Percentiles rank a stretch among this genome's conserved stretches.
Conservation (phyloP, 2,797 vertebrate genomes). For the Dendrocincla fuliginosa region DNA sequence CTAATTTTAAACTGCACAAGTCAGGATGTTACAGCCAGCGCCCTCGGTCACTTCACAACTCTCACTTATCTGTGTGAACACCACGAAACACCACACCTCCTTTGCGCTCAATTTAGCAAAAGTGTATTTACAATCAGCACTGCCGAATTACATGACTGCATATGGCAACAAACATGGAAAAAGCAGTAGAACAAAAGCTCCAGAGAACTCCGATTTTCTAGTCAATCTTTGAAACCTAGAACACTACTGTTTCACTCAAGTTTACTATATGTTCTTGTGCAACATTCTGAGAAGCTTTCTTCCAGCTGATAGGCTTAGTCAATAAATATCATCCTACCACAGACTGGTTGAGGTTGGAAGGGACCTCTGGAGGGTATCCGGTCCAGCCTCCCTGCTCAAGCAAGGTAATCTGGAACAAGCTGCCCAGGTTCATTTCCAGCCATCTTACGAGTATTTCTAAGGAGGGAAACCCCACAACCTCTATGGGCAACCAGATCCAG, state of each 20-base stretch:
- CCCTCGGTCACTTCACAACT: not conserved
- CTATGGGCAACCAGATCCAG: not conserved
- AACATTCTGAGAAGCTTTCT: not conserved
- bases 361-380: not conserved
- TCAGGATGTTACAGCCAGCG: not conserved
- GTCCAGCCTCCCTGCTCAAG: not conserved
- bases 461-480: not conserved
- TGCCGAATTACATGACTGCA: not conserved
- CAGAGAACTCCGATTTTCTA: not conserved
- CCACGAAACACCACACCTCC: not conserved
- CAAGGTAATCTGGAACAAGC: not conserved
- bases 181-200: not conserved
- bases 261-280: fast-evolving
- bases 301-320: not conserved
- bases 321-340: not conserved
- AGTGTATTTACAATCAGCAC: not conserved
- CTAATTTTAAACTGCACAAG: not conserved
- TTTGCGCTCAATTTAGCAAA: not conserved
- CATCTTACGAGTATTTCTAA: not conserved
- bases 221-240: not conserved
- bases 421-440: not conserved
- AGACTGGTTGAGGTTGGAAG: not conserved
- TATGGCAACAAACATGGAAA: not conserved
- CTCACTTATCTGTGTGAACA: not conserved
- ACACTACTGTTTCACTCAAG: not conserved